Percentiles rank a stretch among this genome's conserved stretches.
phyloP scores from a whole-genome alignment of 1,140 invertebrate species.

The Cataglyphis hispanica region DNA sequence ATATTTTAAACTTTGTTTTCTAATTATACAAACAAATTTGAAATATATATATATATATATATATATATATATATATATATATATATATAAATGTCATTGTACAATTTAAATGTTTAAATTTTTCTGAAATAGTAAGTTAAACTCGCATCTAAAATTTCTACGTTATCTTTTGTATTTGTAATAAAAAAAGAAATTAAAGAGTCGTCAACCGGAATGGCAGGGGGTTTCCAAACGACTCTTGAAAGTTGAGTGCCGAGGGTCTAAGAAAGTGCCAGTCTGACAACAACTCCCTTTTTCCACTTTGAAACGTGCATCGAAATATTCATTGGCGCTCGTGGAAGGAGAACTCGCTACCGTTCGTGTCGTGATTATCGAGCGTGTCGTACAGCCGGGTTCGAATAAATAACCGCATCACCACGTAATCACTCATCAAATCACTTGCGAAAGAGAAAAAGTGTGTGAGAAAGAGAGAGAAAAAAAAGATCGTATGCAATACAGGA shows the following conservation, averaged over 20 bases:
- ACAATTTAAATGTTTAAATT: slow-evolving; percentile 26
- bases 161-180: background rate
- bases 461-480: slow-evolving; percentile 1
- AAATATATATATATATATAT: no score
- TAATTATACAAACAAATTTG: background rate
- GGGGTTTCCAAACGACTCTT: background rate
- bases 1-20: background rate
- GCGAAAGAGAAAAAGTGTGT: slow-evolving; percentile 7
- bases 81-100: background rate
- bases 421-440: slow-evolving; percentile 35
- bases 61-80: no score
- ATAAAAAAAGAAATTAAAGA: slow-evolving; percentile 5
- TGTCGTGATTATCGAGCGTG: slow-evolving; percentile 26
- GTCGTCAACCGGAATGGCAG: background rate
- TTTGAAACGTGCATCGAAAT: slow-evolving; percentile 17
- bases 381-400: slow-evolving; percentile 12
- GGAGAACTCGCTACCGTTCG: slow-evolving; percentile 39
- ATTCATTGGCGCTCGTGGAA: slow-evolving; percentile 31
- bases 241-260: slow-evolving; percentile 29
- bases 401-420: slow-evolving; percentile 29
- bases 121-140: background rate
- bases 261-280: slow-evolving; percentile 20
- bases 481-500: background rate
- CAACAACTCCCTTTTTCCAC: background rate
- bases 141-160: background rate